phyloP scores from a whole-genome alignment of 2,797 vertebrate genomes.

The Ptychobarbus kaznakovi region DNA sequence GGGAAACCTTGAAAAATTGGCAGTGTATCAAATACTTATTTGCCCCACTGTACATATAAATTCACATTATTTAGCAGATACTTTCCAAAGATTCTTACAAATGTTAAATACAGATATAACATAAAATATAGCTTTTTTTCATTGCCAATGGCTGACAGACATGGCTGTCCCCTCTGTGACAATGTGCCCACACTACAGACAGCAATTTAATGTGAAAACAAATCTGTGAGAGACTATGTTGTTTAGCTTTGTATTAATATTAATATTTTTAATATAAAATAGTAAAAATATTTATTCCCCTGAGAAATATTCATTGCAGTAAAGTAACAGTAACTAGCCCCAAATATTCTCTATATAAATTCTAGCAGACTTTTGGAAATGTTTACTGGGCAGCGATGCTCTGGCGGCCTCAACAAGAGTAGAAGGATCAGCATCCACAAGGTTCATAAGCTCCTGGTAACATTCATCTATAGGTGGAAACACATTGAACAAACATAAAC shows the following conservation, averaged over 20 bases:
- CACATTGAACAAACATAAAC: background rate
- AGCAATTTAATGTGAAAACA: no score
- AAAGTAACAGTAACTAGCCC: background rate
- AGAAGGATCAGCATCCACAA: background rate
- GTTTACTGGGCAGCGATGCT: background rate
- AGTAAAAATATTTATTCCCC: background rate
- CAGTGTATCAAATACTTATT: no score
- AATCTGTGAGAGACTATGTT: background rate
- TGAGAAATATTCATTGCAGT: background rate
- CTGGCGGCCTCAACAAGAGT: background rate
- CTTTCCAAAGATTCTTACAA: no score
- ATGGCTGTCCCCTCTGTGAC: background rate
- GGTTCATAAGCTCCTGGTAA: background rate
- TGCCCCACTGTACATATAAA: no score
- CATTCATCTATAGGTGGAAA: background rate
- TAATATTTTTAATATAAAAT: background rate
- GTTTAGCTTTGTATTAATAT: no score
- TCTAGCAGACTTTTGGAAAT: background rate
- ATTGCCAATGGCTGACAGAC: no score
- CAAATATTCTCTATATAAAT: background rate
- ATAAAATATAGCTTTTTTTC: no score
- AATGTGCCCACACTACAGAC: no score
- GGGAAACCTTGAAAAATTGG: no score
- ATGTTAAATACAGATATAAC: no score
- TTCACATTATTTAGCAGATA: no score